A percentile compares a stretch with the other conserved stretches of the same genome.
phyloP scores from a whole-genome alignment of 2,113 vertebrate genomes.

The Porphyrio hochstetteri region DNA sequence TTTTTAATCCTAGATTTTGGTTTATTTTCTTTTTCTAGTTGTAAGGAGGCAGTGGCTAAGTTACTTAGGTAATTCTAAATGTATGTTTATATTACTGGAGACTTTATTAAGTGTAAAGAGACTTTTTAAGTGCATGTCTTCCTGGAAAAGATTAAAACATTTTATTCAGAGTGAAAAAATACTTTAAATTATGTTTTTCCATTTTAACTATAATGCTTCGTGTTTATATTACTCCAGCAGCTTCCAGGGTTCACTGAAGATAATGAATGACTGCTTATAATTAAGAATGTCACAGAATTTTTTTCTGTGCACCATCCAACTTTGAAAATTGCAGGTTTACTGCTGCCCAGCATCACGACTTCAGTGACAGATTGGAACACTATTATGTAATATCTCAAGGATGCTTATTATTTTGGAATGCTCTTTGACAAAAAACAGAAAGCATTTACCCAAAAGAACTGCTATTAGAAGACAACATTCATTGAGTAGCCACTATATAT shows the following conservation, averaged over 20 bases:
- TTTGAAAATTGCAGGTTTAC: not conserved
- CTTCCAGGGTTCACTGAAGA: not conserved
- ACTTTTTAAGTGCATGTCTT: not conserved
- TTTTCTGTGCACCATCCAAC: not conserved
- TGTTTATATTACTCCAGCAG: not conserved
- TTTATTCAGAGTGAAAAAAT: not conserved
- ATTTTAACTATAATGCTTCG: not conserved
- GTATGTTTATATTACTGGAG: not conserved
- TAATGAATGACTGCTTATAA: not conserved
- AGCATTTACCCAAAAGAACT: slow-evolving; percentile 8
- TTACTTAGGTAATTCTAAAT: not conserved
- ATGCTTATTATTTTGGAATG: not conserved
- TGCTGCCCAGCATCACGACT: not conserved
- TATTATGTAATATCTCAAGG: not conserved
- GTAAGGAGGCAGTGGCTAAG: not conserved
- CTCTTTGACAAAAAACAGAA: not conserved
- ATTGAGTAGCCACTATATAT: not conserved
- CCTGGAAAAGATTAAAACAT: not conserved
- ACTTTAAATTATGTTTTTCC: not conserved
- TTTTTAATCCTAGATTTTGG: not conserved
- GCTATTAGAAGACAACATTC: not conserved
- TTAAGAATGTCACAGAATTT: not conserved
- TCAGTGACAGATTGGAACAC: not conserved
- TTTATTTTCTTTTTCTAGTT: not conserved
- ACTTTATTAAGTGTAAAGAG: not conserved